These are phyloP conservation scores for Calonectris borealis DNA, from an alignment of 2,113 vertebrate species.

Conservation along the genomic window DNA sequence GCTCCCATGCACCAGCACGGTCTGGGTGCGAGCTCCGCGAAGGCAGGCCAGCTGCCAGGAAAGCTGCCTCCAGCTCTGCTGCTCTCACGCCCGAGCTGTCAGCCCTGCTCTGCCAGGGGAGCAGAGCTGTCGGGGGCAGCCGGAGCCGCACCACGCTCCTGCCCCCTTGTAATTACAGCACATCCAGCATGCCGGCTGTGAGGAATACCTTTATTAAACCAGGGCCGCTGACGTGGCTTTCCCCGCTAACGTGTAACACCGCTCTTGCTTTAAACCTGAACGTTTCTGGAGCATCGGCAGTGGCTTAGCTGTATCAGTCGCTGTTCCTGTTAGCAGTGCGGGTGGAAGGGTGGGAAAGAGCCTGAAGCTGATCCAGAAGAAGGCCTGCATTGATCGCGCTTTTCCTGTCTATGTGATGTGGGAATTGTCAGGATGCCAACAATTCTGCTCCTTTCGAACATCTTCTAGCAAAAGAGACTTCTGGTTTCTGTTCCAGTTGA, in stretches of 20 bases:
- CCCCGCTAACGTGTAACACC: fast-evolving
- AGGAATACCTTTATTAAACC: neutral
- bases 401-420: constrained; percentile 43
- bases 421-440: constrained; percentile 54
- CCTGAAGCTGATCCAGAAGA: constrained; percentile 47
- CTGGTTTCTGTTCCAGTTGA: constrained; percentile 13
- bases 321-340: neutral
- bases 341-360: constrained; percentile 46
- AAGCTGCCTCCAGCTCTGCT: constrained; percentile 39
- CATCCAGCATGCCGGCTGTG: neutral
- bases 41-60: constrained; percentile 19
- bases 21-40: neutral
- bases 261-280: neutral
- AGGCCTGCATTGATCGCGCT: neutral
- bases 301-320: neutral
- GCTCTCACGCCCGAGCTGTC: neutral
- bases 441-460: constrained; percentile 27
- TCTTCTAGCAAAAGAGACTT: constrained; percentile 6
- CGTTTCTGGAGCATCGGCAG: neutral
- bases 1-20: neutral
- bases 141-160: neutral
- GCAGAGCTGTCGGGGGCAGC: neutral
- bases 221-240: fast-evolving
- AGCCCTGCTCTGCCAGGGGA: neutral
- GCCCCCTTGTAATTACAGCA: neutral